Percentiles rank a stretch among this genome's conserved stretches.
Conservation (phyloP, 1,140 invertebrate species). For the Listronotus bonariensis region DNA sequence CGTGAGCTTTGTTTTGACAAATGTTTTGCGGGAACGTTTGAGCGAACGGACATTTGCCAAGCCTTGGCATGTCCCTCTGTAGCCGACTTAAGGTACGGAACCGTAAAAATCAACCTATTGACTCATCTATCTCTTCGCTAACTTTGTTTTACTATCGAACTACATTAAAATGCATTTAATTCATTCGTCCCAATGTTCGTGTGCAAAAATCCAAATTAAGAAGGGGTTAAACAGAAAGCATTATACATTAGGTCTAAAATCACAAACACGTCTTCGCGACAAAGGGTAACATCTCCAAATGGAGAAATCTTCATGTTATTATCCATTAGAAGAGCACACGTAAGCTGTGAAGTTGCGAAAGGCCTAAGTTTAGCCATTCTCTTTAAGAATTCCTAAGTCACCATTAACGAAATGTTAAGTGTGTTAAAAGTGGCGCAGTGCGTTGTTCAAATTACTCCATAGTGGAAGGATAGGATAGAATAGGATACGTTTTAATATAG, state of each 20-base stretch:
- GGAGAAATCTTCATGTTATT: constrained; percentile 37
- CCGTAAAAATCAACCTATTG: no score
- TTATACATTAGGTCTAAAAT: constrained; percentile 27
- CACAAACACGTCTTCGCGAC: constrained; percentile 25
- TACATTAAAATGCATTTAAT: no score
- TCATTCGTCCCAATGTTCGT: no score
- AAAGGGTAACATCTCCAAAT: constrained; percentile 33
- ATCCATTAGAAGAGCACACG: constrained; percentile 35
- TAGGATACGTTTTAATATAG: constrained; percentile 28
- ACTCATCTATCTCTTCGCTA: not conserved
- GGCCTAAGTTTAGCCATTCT: constrained; percentile 38
- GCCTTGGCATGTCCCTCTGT: no score
- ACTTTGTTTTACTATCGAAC: not conserved
- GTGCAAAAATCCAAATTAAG: no score
- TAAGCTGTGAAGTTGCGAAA: constrained; percentile 35
- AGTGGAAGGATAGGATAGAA: constrained; percentile 23
- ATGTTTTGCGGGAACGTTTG: no score
- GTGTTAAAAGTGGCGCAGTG: constrained; percentile 37
- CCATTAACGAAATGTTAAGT: constrained; percentile 38
- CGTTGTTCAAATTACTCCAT: constrained; percentile 35
- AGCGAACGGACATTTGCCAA: no score
- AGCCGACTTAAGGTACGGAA: no score
- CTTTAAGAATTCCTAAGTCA: constrained; percentile 38
- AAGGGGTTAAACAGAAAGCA: constrained; percentile 17
- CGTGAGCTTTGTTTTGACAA: no score